A percentile compares a stretch with the other conserved stretches of the same genome.
Conservation (phyloP, 2,888 invertebrate genomes). For the Amiota communis region DNA sequence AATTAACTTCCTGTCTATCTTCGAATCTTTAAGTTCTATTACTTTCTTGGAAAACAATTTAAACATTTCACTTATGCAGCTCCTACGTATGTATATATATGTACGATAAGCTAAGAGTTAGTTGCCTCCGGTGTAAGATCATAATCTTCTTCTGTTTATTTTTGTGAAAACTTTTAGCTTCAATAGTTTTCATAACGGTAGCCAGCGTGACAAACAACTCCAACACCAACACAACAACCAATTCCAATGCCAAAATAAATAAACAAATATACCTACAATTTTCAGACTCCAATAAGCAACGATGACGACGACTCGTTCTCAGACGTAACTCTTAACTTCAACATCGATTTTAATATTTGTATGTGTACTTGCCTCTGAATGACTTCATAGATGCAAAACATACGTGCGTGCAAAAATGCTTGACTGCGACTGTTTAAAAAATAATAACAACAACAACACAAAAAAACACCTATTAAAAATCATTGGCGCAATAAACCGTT, state of each 20-base stretch:
- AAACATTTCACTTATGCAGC: too few species aligned
- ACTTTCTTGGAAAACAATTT: too few species aligned
- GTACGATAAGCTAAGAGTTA: too few species aligned
- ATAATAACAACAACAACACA: background rate
- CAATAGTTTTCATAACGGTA: constrained; percentile 22
- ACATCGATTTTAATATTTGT: background rate
- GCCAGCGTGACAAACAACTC: constrained; percentile 7
- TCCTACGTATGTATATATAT: too few species aligned
- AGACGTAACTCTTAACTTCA: background rate
- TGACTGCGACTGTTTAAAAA: background rate
- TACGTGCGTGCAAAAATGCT: constrained; percentile 26
- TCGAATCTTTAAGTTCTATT: too few species aligned
- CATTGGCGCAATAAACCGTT: constrained; percentile 26
- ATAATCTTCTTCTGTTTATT: constrained; percentile 7
- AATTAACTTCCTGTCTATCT: too few species aligned
- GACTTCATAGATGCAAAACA: constrained; percentile 4
- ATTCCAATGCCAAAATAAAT: background rate
- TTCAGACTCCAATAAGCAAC: background rate
- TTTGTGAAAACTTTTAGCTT: background rate
- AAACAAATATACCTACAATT: background rate
- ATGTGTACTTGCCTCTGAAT: constrained; percentile 1
- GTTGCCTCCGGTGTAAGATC: background rate
- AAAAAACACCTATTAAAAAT: background rate
- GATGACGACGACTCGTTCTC: too few species aligned
- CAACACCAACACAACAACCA: constrained; percentile 5